phyloP scores from a whole-genome alignment of 2,113 vertebrate species.

The Willisornis vidua region DNA sequence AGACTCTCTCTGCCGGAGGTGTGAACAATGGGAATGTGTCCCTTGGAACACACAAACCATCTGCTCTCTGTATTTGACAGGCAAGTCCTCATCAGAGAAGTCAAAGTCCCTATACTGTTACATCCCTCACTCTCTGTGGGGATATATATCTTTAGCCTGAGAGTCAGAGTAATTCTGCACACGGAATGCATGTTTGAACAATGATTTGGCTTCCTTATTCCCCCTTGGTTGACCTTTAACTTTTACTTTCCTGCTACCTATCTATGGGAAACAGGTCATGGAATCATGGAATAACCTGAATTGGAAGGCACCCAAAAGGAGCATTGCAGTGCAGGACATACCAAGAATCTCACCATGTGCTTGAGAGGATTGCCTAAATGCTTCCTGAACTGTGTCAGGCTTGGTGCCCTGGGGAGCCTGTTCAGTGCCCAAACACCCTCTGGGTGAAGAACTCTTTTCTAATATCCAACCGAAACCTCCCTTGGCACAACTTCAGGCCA shows the following conservation, averaged over 20 bases:
- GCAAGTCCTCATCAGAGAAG: constrained; percentile 33
- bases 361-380: rapidly evolving
- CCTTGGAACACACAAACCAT: constrained; percentile 68
- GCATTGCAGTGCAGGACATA: neutral
- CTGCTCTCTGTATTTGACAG: constrained; percentile 67
- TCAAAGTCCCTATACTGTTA: neutral
- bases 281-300: neutral
- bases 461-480: too few relatives aligned
- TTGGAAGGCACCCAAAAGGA: neutral
- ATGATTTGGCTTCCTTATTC: neutral
- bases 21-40: constrained; percentile 66
- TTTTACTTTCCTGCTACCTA: neutral
- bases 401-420: neutral
- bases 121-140: neutral
- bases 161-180: neutral
- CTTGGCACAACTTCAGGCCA: too few relatives aligned
- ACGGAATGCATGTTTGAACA: neutral
- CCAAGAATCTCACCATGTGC: neutral
- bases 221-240: neutral
- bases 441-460: too few relatives aligned
- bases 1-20: constrained; percentile 68
- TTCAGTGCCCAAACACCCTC: neutral
- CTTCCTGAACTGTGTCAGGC: neutral
- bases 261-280: neutral
- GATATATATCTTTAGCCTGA: neutral